phyloP scores from a whole-genome alignment of 1,140 invertebrate species.

The Brachionus manjavacas region DNA sequence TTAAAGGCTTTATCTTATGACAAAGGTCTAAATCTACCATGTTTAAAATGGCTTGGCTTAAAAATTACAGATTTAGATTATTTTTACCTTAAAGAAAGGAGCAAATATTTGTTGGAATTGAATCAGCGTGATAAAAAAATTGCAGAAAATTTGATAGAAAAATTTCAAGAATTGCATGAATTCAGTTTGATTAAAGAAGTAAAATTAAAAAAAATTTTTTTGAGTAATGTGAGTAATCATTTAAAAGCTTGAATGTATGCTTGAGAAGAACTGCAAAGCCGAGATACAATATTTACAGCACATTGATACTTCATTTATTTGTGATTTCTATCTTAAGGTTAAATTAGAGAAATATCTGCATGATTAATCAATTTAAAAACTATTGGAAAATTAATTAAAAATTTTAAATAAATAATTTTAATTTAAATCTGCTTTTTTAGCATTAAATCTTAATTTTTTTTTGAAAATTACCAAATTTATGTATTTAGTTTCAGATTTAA shows the following conservation, averaged over 20 bases:
- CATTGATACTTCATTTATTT: neutral
- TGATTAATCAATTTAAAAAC: neutral
- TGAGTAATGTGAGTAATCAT: neutral
- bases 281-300: slow-evolving; percentile 26
- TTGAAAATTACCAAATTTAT: too few species aligned
- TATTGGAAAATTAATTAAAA: too few species aligned
- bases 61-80: slow-evolving; percentile 6
- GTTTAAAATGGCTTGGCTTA: slow-evolving; percentile 32
- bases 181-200: slow-evolving; percentile 2
- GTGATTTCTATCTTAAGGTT: neutral
- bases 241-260: slow-evolving; percentile 16
- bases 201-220: neutral
- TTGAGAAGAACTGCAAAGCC: neutral
- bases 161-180: slow-evolving; percentile 7
- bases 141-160: neutral
- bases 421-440: too few species aligned
- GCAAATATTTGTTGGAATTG: neutral
- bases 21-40: neutral
- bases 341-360: slow-evolving; percentile 2
- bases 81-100: neutral
- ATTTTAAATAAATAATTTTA: too few species aligned
- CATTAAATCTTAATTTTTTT: too few species aligned
- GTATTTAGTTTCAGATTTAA: too few species aligned
- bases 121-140: neutral
- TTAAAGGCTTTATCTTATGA: neutral